A percentile compares a stretch with the other conserved stretches of the same genome.
Conservation (phyloP, 2,113 vertebrate species). For the Neotragus moschatus region DNA sequence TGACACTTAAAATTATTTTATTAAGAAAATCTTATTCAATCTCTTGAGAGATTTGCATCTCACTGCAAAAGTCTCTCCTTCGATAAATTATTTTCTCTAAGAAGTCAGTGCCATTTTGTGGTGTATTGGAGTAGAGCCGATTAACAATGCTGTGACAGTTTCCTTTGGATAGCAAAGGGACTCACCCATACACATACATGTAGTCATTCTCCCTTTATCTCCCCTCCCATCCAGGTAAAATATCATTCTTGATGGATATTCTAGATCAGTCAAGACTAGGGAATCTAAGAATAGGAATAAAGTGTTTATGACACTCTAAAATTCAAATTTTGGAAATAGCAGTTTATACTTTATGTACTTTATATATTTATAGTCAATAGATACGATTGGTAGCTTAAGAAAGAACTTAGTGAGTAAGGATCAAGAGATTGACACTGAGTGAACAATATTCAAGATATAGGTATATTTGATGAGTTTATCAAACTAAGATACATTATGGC, state of each 20-base stretch:
- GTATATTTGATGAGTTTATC: background rate
- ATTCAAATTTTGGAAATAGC: background rate
- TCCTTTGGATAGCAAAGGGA: background rate
- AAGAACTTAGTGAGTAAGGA: background rate
- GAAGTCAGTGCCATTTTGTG: conserved; percentile 42
- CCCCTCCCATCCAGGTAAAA: background rate
- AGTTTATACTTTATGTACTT: background rate
- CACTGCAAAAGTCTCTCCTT: conserved; percentile 32
- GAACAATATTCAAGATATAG: background rate
- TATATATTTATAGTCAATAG: background rate
- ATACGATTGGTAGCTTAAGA: background rate
- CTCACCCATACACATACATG: background rate
- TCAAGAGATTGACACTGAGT: background rate
- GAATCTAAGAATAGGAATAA: background rate
- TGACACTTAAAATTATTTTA: conserved; percentile 52
- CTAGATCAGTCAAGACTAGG: background rate
- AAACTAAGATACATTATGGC: background rate
- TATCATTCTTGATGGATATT: background rate
- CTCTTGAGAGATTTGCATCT: conserved; percentile 62
- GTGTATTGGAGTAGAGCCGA: background rate
- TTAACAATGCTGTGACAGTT: background rate
- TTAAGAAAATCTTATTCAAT: conserved; percentile 31
- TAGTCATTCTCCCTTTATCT: background rate
- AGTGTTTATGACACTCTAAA: background rate
- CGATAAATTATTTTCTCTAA: conserved; percentile 50